Percentiles rank a stretch among this genome's conserved stretches.
These are phyloP conservation scores for Cataglyphis altisquamis DNA, from an alignment of 2,888 invertebrate genomes.

Conservation along the genomic window DNA sequence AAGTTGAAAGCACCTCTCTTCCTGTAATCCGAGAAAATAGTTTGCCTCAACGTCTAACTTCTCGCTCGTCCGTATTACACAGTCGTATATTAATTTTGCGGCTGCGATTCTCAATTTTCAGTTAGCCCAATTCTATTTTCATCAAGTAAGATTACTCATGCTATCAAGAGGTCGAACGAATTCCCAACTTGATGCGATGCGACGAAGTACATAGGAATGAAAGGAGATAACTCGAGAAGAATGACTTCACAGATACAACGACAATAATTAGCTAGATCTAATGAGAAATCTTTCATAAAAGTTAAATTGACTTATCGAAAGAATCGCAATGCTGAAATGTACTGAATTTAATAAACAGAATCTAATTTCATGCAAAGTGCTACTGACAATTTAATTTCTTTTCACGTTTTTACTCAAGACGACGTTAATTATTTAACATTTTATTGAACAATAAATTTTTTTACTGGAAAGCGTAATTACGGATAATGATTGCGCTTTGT, in stretches of 20 bases:
- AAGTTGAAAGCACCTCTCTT: conserved; percentile 1
- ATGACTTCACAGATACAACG: conserved; percentile 5
- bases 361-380: conserved; percentile 21
- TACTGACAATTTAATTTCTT: conserved; percentile 6
- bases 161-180: conserved; percentile 28
- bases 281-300: conserved; percentile 37
- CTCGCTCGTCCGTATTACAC: neutral
- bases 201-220: conserved; percentile 3
- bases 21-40: conserved; percentile 31
- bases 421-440: neutral
- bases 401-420: neutral
- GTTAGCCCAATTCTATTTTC: conserved; percentile 37
- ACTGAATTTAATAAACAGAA: conserved; percentile 20
- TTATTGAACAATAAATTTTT: neutral
- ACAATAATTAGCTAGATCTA: conserved; percentile 33
- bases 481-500: conserved; percentile 16
- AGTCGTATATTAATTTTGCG: conserved; percentile 42
- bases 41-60: conserved; percentile 24
- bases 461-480: neutral
- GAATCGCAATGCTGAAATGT: neutral
- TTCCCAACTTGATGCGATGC: neutral
- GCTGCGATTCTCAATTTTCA: conserved; percentile 32
- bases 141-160: conserved; percentile 42
- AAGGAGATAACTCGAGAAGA: conserved; percentile 33
- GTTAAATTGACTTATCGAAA: conserved; percentile 42